Conservation (phyloP, 2,888 invertebrate species). For the Acronicta aceris region DNA sequence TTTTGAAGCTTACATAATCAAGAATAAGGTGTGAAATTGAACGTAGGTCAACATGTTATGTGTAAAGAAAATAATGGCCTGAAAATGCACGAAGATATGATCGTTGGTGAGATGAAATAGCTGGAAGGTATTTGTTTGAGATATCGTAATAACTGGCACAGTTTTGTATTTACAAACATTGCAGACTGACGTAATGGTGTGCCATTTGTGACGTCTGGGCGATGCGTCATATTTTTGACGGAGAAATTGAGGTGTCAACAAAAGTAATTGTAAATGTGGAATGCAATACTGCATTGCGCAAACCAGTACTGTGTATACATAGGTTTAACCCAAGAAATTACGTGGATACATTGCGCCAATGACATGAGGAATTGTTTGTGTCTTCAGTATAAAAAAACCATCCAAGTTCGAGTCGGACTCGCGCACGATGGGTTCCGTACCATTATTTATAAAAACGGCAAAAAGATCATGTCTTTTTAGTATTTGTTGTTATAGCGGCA, state of each 20-base stretch:
- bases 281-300: neutral
- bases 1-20: neutral
- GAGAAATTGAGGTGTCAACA: slow-evolving; percentile 13
- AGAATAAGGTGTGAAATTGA: slow-evolving; percentile 8
- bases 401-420: too few species aligned
- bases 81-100: slow-evolving; percentile 47
- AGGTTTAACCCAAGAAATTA: too few species aligned
- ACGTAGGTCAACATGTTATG: slow-evolving; percentile 1
- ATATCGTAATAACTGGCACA: slow-evolving; percentile 39
- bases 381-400: too few species aligned
- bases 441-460: too few species aligned
- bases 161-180: slow-evolving; percentile 54
- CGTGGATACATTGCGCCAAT: too few species aligned
- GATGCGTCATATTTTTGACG: slow-evolving; percentile 10
- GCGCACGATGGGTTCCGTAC: too few species aligned
- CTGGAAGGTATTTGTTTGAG: slow-evolving; percentile 46
- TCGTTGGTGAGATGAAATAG: slow-evolving; percentile 45
- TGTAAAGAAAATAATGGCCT: slow-evolving; percentile 26
- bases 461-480: too few species aligned
- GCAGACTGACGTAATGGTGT: slow-evolving; percentile 39
- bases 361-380: too few species aligned
- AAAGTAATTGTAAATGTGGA: slow-evolving; percentile 7
- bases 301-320: neutral
- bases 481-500: too few species aligned
- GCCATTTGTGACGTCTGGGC: slow-evolving; percentile 3